Conservation (phyloP, 2,888 invertebrate genomes). For the Campopleginae sp. region DNA sequence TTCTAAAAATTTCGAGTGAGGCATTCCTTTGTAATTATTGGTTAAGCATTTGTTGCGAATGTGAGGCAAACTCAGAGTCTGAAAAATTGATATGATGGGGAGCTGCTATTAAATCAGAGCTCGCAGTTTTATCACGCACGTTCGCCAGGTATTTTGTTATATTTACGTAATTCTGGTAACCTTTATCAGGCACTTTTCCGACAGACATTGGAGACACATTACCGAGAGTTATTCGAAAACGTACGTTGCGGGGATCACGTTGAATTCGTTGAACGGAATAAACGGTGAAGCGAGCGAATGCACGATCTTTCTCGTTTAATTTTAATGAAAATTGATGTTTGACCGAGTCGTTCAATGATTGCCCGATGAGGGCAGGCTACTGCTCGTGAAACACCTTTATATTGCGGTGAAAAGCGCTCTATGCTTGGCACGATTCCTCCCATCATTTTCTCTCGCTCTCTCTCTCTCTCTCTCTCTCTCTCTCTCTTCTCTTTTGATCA, state of each 20-base stretch:
- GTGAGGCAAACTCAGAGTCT: background rate
- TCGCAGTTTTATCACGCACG: constrained; percentile 49
- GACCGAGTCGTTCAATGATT: constrained; percentile 58
- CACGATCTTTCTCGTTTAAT: constrained; percentile 65
- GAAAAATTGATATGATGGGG: constrained; percentile 9
- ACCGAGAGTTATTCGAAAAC: constrained; percentile 43
- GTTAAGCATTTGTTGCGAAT: background rate
- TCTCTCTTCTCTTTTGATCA: constrained; percentile 1
- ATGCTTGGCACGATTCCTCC: constrained; percentile 56
- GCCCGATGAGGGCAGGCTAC: constrained; percentile 48
- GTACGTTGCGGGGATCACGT: constrained; percentile 35
- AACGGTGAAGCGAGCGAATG: constrained; percentile 28
- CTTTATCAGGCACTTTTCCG: constrained; percentile 24
- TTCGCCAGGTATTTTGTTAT: constrained; percentile 49
- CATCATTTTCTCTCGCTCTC: constrained; percentile 37
- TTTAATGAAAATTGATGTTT: constrained; percentile 70
- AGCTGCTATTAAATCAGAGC: constrained; percentile 37
- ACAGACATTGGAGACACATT: constrained; percentile 24
- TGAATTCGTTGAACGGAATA: constrained; percentile 32
- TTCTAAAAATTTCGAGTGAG: background rate
- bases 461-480: constrained; percentile 27
- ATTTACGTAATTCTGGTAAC: constrained; percentile 28
- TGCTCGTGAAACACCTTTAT: constrained; percentile 57
- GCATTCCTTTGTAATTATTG: background rate
- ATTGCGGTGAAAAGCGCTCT: constrained; percentile 30